Evolutionary conservation across 1,140 invertebrate species (phyloP), one percentile per base, ranked within the genome.

Genomic region (Melipona quadrifasciata): DNA sequence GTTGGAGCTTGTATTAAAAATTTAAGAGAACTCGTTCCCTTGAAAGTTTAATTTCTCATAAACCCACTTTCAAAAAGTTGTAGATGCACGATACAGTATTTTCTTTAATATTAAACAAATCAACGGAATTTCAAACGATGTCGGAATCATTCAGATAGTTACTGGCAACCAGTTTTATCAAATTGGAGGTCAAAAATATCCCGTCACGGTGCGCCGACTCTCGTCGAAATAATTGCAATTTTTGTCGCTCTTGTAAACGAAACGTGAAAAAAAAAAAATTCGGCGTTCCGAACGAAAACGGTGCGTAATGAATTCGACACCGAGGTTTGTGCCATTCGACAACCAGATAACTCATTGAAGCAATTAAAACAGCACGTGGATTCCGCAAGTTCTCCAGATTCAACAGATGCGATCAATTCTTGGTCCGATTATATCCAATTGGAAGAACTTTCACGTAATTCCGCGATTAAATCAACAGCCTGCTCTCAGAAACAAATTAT

Each of bases 341-440:
- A 65, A 53, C 21, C 11, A 12, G 34, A 19, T 5, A 24, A 78
- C 53, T 65, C 51, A 31, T 51, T 27, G 21, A 67, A 53, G 14
- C 61, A 65, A 78, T 78, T 65, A 31, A 53, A 31, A 16, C 11
- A 31, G 27, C 10, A 24, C 12, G 1, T n/a, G n/a, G 31, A 39
- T 24, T 57, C 31, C 0, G 21, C 27, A 21, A 78, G n/a, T 78
- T 78, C 61, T 39, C n/a, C 24, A 5, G 24, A 65, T 65, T 77
- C n/a, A 75, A 75, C 73, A 75, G 73, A 75, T 17, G 53, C 73
- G 73, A 75, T 17, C 55, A 58, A 27, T 58, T 58, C 55, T 21
- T 27, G 8, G 53, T 75, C 31, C 12, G 51, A 39, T 39, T 75
- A 34, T 24, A 53, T 24, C 21, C 21, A 21, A 6, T 58, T 53